Conservation (phyloP, 53 echinoderm and acorn worm genomes). For the Actinopyga echinites region DNA sequence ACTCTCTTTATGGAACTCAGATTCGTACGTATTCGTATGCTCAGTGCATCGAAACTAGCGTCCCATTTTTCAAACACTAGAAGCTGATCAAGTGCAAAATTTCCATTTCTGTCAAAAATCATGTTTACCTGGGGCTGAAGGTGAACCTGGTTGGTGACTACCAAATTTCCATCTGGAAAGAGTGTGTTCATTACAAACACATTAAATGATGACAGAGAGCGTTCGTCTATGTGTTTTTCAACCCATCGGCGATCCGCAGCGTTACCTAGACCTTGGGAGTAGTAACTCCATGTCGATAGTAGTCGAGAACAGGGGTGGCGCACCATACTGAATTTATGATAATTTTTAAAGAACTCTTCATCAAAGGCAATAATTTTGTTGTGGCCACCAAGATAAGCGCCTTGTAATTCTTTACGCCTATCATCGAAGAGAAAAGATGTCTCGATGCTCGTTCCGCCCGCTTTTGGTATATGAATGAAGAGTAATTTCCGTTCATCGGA, state of each 20-base stretch:
- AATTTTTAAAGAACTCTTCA: background rate
- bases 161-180: too few relatives aligned
- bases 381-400: background rate
- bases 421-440: slow-evolving; percentile 5
- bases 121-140: too few relatives aligned
- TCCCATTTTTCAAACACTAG: slow-evolving; percentile 23
- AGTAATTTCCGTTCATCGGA: background rate
- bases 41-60: background rate
- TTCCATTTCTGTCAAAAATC: background rate
- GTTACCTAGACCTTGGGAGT: background rate
- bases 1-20: background rate
- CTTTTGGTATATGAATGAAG: background rate
- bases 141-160: too few relatives aligned
- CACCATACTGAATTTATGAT: background rate
- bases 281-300: background rate
- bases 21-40: background rate
- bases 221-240: too few relatives aligned
- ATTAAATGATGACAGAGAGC: too few relatives aligned
- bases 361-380: background rate
- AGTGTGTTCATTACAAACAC: too few relatives aligned
- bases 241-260: too few relatives aligned
- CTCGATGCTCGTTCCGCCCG: background rate
- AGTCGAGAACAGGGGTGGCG: slow-evolving; percentile 11
- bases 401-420: background rate
- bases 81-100: slow-evolving; percentile 5